Base-by-base conservation (phyloP, 2,113 vertebrate species). In the Myrmecobius fasciatus region DNA sequence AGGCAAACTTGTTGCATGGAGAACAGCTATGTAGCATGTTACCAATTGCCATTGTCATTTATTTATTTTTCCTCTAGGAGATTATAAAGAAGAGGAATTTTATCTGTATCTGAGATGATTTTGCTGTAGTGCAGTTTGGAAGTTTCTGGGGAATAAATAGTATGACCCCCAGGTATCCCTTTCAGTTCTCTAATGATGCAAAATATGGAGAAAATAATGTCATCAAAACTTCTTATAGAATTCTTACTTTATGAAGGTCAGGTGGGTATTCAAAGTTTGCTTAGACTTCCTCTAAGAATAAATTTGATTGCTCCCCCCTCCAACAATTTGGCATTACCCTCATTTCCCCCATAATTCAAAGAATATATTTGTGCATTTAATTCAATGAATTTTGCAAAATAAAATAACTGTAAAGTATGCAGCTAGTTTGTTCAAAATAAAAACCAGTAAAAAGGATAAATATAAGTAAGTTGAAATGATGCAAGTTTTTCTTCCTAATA, bases 391-490 rank as follows among this genome's bases (percentile, higher is more conserved):
- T 95, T 94, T 92, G 89, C 88, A 83, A 95, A 94, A 91, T 91
- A 91, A 97, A 91, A 91, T 6, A 93, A 67, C 25, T 0, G 1
- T 48, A 90, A 89, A 26, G 36, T 88, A 49, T 46, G 1, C 46
- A 93, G 49, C 52, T 43, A 96, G 53, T 43, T 94, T 1, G 25
- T 83, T 54, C 31, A 95, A 90, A 92, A 92, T 89, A 91, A 95
- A 96, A 96, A 83, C 48, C 3, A 94, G 43, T 75, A 95, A 95
- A n/a, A 83, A n/a, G 60, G 89, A 92, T 48, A 8, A 97, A 94
- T 90, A 31, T n/a, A 94, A 60, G 51, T 96, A 89, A n/a, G 91
- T 36, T n/a, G 53, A 54, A 47, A 95, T 90, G 93, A 53, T 3
- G 89, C 92, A 92, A 94, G 5, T 56, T 95, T 54, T 93, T 83